Base-by-base conservation (phyloP, 2,888 invertebrate genomes). In the Drosophila hamatofila region DNA sequence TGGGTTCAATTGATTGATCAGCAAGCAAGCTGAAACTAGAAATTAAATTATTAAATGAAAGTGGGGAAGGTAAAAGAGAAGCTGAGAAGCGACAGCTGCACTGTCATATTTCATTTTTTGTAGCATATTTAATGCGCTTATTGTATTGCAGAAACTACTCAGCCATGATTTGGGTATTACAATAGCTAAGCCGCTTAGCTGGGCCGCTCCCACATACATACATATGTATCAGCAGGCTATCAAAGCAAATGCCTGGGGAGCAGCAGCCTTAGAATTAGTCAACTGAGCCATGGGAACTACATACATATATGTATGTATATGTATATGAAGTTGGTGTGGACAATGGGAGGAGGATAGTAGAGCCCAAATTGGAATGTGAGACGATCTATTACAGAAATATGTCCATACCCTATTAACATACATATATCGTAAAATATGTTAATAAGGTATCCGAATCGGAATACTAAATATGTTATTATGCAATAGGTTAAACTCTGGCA, bases 131-230 rank as follows among this genome's bases (percentile, higher is more conserved):
- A 52, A 52, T 37, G 52, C 23, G 52, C 52, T 52, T 52, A 52
- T 12, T 23, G 52, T 52, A 37, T 9, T n/a, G 52, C 33, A 33
- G 35, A 23, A 52, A 52, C 52, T 52, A 52, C 37, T 52, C 35
- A 37, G 37, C 37, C 16, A n/a, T n/a, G 21, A 37, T 23, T 35
- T 23, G 52, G 52, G 52, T 14, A 52, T 52, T 35, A 52, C 35
- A 23, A 25, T 23, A 37, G 52, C 14, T 52, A 52, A 52, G 52
- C 52, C 18, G 35, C 52, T 52, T 52, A 37, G 52, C 52, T 23
- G 16, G 23, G 35, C 30, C 11, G 30, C 52, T 23, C 16, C 0
- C 23, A 11, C 52, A 37, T 23, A n/a, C n/a, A n/a, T n/a, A n/a
- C n/a, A n/a, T n/a, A n/a, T n/a, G n/a, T n/a, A 37, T 37, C 21